These are phyloP conservation scores for Mungos mungo DNA, from an alignment of 2,113 vertebrate genomes.

Conservation along the genomic window DNA sequence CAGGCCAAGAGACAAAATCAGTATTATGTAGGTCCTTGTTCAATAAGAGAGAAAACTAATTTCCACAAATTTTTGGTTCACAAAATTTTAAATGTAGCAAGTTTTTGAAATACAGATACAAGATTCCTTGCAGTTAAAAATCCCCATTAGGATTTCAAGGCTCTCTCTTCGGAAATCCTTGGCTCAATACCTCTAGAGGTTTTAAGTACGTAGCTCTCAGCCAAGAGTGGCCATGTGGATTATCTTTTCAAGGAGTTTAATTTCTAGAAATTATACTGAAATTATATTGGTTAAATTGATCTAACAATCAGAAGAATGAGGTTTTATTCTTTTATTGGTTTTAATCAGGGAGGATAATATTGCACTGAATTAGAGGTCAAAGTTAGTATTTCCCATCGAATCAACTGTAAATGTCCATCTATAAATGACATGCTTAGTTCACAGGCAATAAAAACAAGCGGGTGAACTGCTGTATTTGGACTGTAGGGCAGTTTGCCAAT, in stretches of 20 bases:
- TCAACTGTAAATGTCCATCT: not conserved
- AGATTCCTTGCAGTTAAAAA: not conserved
- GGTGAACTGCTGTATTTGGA: not conserved
- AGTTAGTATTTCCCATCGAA: not conserved
- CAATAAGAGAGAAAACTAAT: not conserved
- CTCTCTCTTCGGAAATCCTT: not conserved
- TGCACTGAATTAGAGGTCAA: not conserved
- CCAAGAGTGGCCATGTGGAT: not conserved
- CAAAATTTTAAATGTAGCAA: conserved; percentile 17
- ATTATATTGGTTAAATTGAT: not conserved
- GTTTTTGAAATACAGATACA: not conserved
- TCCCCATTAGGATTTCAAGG: not conserved
- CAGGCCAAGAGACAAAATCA: not conserved
- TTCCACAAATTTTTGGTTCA: not conserved
- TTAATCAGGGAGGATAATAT: not conserved
- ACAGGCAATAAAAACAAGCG: not conserved
- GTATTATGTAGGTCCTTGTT: not conserved
- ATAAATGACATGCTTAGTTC: not conserved
- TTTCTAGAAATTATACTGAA: not conserved
- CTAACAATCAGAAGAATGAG: not conserved
- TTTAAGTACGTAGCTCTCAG: conserved; percentile 16
- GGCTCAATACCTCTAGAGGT: not conserved
- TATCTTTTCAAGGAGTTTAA: not conserved
- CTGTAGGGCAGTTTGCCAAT: not conserved
- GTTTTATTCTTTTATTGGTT: not conserved